Percentiles rank a stretch among this genome's conserved stretches.
Conservation (phyloP, 2,888 invertebrate species). For the Peribatodes rhomboidaria region DNA sequence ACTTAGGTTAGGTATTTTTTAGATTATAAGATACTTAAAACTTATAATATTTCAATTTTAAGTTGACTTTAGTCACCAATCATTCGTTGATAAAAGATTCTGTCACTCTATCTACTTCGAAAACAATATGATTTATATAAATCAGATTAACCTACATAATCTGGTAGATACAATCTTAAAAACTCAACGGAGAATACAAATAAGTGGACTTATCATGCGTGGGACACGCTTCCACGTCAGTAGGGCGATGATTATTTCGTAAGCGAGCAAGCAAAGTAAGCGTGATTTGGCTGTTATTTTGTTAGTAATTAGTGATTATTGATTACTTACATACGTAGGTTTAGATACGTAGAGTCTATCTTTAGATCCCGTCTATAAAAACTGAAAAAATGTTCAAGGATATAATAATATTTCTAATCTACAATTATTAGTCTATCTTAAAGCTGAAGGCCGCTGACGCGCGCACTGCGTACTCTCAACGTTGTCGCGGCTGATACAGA, state of each 20-base stretch:
- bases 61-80: background rate
- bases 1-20: too few species aligned
- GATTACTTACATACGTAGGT: background rate
- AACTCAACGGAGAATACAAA: background rate
- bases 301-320: background rate
- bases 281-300: background rate
- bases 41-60: too few species aligned
- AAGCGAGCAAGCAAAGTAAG: background rate
- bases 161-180: background rate
- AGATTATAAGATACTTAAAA: too few species aligned
- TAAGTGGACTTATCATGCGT: background rate
- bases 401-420: too few species aligned
- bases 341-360: too few species aligned
- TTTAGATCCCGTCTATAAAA: too few species aligned
- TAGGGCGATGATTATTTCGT: background rate
- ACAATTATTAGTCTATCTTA: too few species aligned
- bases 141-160: background rate
- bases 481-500: too few species aligned
- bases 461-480: too few species aligned
- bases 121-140: background rate
- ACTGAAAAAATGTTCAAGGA: too few species aligned
- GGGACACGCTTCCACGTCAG: background rate
- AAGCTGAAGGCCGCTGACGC: too few species aligned
- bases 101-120: conserved; percentile 6
- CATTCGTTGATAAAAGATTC: conserved; percentile 2